These are phyloP conservation scores for Ammodytes marinus DNA, from an alignment of 2,113 vertebrate species.

Conservation along the genomic window DNA sequence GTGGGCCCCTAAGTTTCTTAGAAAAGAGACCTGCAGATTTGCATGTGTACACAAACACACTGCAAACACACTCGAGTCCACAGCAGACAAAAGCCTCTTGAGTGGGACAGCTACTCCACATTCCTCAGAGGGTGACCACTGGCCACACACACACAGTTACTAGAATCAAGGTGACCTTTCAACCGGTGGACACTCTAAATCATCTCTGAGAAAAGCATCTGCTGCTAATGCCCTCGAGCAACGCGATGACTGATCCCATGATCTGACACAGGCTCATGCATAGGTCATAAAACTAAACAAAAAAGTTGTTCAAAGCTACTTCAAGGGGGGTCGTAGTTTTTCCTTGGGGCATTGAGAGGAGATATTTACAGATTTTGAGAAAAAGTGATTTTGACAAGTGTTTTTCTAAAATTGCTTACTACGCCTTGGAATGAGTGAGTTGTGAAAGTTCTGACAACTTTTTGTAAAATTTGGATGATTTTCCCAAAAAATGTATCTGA, in stretches of 20 bases:
- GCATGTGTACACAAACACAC: slow-evolving; percentile 38
- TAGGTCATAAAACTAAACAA: no score
- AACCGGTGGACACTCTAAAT: slow-evolving; percentile 2
- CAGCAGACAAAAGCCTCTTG: slow-evolving; percentile 9
- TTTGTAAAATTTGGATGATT: neutral
- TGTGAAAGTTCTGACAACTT: neutral
- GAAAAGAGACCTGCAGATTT: slow-evolving; percentile 30
- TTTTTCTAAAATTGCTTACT: no score
- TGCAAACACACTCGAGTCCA: slow-evolving; percentile 9
- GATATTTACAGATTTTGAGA: no score
- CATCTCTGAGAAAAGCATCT: slow-evolving; percentile 38
- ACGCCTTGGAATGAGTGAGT: no score
- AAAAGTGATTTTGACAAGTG: no score
- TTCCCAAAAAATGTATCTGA: neutral
- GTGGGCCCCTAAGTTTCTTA: slow-evolving; percentile 19
- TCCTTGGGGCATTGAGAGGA: no score
- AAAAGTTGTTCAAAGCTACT: neutral
- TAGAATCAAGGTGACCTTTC: slow-evolving; percentile 43
- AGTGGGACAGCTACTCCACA: slow-evolving; percentile 33
- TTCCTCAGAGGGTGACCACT: slow-evolving; percentile 15
- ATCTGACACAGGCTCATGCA: neutral
- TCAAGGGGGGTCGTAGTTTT: no score
- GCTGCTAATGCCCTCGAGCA: slow-evolving; percentile 42
- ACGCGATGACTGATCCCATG: slow-evolving; percentile 7
- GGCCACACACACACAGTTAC: slow-evolving; percentile 33